Evolutionary conservation across 2,113 vertebrate genomes (phyloP).

Genomic region (Coptodon rendalli): DNA sequence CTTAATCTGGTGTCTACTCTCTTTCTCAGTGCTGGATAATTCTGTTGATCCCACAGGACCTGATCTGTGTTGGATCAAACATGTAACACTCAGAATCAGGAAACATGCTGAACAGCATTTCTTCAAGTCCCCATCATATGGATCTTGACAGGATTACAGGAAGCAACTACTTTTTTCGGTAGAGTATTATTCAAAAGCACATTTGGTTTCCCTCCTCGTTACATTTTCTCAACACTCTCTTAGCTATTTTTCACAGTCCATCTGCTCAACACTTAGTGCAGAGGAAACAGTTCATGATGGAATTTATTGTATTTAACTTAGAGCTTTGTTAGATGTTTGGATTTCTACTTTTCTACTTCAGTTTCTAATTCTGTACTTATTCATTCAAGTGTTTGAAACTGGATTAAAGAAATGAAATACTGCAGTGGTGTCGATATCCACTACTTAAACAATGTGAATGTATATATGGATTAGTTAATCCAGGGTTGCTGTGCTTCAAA

Average conservation of each 20-base stretch:
- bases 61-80: background rate
- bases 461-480: conserved; percentile 1
- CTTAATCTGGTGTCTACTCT: background rate
- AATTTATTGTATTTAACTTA: background rate
- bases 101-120: conserved; percentile 1
- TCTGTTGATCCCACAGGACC: background rate
- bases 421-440: background rate
- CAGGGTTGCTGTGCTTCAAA: background rate
- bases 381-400: background rate
- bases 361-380: background rate
- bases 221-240: background rate
- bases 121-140: background rate
- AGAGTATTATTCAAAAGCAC: background rate
- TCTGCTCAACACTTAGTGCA: background rate
- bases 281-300: background rate
- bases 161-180: background rate
- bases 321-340: background rate
- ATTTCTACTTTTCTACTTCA: background rate
- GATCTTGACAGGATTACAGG: conserved; percentile 3
- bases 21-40: background rate
- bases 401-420: background rate
- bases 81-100: conserved; percentile 4
- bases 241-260: background rate
- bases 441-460: background rate
- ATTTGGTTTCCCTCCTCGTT: background rate